Percentiles rank a stretch among this genome's conserved stretches.
Evolutionary conservation across 2,797 vertebrate genomes (phyloP).

Genomic region (Allobates femoralis): DNA sequence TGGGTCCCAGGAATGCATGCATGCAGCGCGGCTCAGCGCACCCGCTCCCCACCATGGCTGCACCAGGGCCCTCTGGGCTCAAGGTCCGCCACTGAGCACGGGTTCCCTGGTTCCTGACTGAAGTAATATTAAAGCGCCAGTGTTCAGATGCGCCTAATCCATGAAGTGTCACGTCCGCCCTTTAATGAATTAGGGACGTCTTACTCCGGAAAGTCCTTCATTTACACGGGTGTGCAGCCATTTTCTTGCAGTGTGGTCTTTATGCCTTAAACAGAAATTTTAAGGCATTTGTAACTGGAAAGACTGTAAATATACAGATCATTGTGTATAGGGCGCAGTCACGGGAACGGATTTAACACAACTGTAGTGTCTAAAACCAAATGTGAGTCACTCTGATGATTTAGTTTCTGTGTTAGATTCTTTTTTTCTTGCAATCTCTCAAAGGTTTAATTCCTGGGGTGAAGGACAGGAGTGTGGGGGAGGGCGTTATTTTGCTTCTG

Average conservation of each 20-base stretch:
- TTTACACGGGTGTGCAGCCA: too few relatives aligned
- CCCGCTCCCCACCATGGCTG: too few relatives aligned
- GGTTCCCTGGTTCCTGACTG: too few relatives aligned
- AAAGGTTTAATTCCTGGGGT: conserved; percentile 59
- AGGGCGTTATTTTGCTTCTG: conserved; percentile 66
- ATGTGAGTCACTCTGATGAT: background rate
- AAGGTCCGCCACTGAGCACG: too few relatives aligned
- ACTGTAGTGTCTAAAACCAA: conserved; percentile 27
- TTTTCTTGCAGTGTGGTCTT: background rate
- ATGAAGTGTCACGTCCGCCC: too few relatives aligned
- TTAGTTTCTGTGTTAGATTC: conserved; percentile 35
- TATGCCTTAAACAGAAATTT: background rate
- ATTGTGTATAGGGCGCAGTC: background rate
- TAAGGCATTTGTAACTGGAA: background rate
- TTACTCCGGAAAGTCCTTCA: too few relatives aligned
- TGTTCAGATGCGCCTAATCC: too few relatives aligned
- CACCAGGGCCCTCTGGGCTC: too few relatives aligned
- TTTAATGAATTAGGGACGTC: too few relatives aligned
- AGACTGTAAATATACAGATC: background rate
- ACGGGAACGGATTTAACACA: background rate
- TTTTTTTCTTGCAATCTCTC: conserved; percentile 11
- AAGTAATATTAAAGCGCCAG: too few relatives aligned
- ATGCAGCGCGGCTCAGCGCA: too few relatives aligned
- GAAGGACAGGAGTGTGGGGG: conserved; percentile 65
- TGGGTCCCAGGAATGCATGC: too few relatives aligned